Conservation (phyloP, 2,113 vertebrate species). For the Tachysurus vachellii region DNA sequence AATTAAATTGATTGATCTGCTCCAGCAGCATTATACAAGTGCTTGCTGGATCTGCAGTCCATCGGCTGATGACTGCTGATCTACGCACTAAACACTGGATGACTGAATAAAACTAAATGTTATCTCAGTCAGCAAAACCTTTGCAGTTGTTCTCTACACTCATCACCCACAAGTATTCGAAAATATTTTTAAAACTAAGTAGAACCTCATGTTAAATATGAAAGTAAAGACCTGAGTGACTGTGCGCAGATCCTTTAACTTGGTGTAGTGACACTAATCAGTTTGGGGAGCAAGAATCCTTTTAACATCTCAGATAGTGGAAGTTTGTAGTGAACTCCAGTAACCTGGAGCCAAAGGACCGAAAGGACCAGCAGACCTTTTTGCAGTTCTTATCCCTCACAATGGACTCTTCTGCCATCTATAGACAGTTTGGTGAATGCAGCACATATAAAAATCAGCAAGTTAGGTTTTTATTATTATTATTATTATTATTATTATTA, state of each 20-base stretch:
- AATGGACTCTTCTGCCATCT: conserved; percentile 73
- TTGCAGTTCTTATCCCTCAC: conserved; percentile 9
- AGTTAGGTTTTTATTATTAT: neutral
- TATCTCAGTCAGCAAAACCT: neutral
- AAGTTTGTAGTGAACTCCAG: conserved; percentile 39
- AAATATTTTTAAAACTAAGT: neutral
- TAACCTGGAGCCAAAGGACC: conserved; percentile 75
- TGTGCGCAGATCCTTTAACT: neutral
- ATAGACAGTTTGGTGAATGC: conserved; percentile 46
- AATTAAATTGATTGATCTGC: neutral
- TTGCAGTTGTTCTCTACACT: neutral
- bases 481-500: too few relatives aligned
- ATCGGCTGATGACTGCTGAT: neutral
- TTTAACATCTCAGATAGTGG: conserved; percentile 31
- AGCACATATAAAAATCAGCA: conserved; percentile 13
- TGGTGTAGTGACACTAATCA: neutral
- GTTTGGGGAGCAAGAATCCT: neutral
- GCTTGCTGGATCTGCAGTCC: neutral
- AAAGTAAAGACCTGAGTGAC: neutral
- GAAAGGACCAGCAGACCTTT: conserved; percentile 71
- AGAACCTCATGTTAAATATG: neutral
- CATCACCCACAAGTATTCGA: neutral
- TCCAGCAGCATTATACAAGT: neutral
- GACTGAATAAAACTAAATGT: neutral
- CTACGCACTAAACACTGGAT: neutral